Base-by-base conservation (phyloP, 2,797 vertebrate species). In the Syngnathus rostellatus region DNA sequence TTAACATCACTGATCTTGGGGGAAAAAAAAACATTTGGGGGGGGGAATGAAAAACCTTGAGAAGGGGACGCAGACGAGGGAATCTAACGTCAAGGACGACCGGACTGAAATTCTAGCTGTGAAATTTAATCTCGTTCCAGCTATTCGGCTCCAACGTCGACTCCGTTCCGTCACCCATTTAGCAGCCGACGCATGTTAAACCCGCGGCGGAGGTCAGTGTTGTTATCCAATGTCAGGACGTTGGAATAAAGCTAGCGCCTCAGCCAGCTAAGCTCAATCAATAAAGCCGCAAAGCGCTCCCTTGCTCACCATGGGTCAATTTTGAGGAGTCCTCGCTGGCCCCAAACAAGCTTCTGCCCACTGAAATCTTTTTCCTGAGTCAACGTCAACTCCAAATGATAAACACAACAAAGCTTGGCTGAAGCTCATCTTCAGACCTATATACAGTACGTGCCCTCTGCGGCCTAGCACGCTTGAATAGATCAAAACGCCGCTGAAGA, bases 391-490 rank as follows among this genome's bases (percentile, higher is more conserved):
- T 77, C 72, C 63, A 65, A 63, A 69, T 71, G 67, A 69, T 64
- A 75, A 72, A 72, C 51, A 65, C 65, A 9, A 8, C 16, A 62
- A 62, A 21, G 41, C n/a, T 2, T 11, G n/a, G 59, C n/a, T 14
- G 59, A 41, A 61, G n/a, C 41, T 63, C 38, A 54, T 62, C 64
- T 46, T 64, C 67, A 70, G 63, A 68, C 69, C 58, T n/a, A 55
- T n/a, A 55, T 53, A 54, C 12, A 61, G 65, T 43, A 50, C 70
- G 55, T 61, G 70, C 65, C 72, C 76, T 76, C 66, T 65, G 60
- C 68, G 71, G 67, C 74, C 68, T 73, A 66, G 68, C 65, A 65
- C 76, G 63, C 76, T 55, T 65, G 39, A 79, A 80, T 62, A 12
- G 45, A 62, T 61, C 59, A 61, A 41, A 17, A n/a, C 8, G n/a